Evolutionary conservation across 2,888 invertebrate genomes (phyloP), one percentile per base, ranked within the genome.

Genomic region (Chrysomela aeneicollis): DNA sequence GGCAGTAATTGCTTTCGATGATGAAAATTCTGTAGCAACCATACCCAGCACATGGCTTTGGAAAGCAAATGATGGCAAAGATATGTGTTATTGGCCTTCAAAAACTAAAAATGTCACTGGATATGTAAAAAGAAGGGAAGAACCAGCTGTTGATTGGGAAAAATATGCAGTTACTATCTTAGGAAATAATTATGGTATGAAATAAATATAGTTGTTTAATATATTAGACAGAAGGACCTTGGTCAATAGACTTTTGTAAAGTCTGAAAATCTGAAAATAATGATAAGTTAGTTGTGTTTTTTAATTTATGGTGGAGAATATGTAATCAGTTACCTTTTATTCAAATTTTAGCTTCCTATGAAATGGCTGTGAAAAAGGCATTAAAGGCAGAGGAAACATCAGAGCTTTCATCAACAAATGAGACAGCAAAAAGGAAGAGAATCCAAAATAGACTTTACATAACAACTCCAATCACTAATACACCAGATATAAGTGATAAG

Each of bases 71-170:
- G 47, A 53, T 53, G 46, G 51, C 54, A 64, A 53, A 59, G 35
- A 57, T 42, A 64, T 59, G 63, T 64, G 59, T 52, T 63, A 63
- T 46, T 63, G 63, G 63, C 63, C 63, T 49, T 18, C 58, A 59
- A 63, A 63, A 37, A 64, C 51, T 54, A 59, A 54, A 59, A 64
- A 64, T 49, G 63, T 52, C 47, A 64, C 59, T 37, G 63, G 59
- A 37, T 59, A 53, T 59, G 63, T 64, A 9, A 59, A 46, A 52
- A 58, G 58, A 59, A 59, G 63, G 35, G 63, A 63, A 35, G 42
- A 52, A 59, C 63, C 58, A 47, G 58, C 42, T 50, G 15, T 42
- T 59, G 47, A 59, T 64, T 59, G 59, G 63, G 51, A 60, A 47
- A 18, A 64, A 46, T 64, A 64, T 58, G 53, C 42, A 50, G 63